phyloP scores from a whole-genome alignment of 2,888 invertebrate genomes.

The Tenthredo notha region DNA sequence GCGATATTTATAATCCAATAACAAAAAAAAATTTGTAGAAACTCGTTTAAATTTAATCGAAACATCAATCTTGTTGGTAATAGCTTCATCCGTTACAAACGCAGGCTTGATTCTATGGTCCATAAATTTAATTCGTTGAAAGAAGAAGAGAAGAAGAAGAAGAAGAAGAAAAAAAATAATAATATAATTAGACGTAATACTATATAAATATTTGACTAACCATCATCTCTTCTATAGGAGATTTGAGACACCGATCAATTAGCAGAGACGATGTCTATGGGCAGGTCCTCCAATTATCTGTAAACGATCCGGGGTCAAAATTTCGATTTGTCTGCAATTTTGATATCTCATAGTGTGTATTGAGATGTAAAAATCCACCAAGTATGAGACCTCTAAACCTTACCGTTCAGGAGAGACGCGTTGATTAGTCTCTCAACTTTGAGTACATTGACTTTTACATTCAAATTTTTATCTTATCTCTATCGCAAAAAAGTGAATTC shows the following conservation, averaged over 20 bases:
- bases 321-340: no score
- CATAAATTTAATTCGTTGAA: slow-evolving; percentile 8
- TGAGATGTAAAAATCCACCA: no score
- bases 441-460: no score
- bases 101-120: background rate
- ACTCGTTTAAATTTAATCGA: slow-evolving; percentile 36
- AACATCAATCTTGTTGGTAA: slow-evolving; percentile 42
- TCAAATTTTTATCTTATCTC: no score
- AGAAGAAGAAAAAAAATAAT: background rate
- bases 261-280: background rate
- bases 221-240: background rate
- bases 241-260: background rate
- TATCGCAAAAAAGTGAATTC: no score
- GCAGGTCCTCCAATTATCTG: no score
- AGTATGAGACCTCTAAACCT: no score
- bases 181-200: background rate
- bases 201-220: background rate
- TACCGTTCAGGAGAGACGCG: no score
- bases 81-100: slow-evolving; percentile 38
- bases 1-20: slow-evolving; percentile 47
- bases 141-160: background rate
- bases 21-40: slow-evolving; percentile 30
- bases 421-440: no score
- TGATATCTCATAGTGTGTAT: no score
- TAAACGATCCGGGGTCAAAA: no score